Evolutionary conservation across 2,888 invertebrate species (phyloP), one percentile per base, ranked within the genome.

Genomic region (Cremastinae sp.): DNA sequence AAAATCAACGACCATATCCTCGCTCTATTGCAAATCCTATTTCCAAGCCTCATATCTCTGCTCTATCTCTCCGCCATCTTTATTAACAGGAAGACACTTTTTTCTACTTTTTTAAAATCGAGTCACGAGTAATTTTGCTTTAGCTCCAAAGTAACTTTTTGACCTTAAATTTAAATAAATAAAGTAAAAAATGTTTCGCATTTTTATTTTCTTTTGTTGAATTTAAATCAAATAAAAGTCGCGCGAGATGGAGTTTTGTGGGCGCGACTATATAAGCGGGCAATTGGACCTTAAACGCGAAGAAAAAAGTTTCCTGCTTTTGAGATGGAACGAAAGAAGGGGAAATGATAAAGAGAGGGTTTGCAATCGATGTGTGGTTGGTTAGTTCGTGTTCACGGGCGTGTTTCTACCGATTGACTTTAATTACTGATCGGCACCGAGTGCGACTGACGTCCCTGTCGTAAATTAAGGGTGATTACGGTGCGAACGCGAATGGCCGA

Each of bases 401-500:
- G 22, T 59, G 58, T 62, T 76, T 73, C 78, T 77, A 75, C 78
- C 79, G 75, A 79, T 79, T 79, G 80, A 79, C 75, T 81, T 78
- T 81, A 82, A 82, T 78, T 80, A 79, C 80, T 65, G 82, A 84
- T 81, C 81, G 73, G 74, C 76, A 72, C 71, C 61, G 71, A 80
- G 78, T 80, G 79, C 78, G 75, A 75, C 78, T 81, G 80, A 78
- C 80, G 78, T 81, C 64, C 78, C 65, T 79, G 78, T 80, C 75
- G 80, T 79, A 78, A 77, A 79, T 77, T 78, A 80, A 83, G 79
- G 80, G 77, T 76, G 84, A 80, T 84, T 84, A 83, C 84, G 77
- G 75, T 78, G 81, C 83, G 81, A 80, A 78, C 79, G 73, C 78
- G 77, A 78, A 78, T 77, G 71, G 78, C 69, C 79, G 81, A 80